Base-by-base conservation (phyloP, 2,797 vertebrate species). In the Steatocranus sp. region DNA sequence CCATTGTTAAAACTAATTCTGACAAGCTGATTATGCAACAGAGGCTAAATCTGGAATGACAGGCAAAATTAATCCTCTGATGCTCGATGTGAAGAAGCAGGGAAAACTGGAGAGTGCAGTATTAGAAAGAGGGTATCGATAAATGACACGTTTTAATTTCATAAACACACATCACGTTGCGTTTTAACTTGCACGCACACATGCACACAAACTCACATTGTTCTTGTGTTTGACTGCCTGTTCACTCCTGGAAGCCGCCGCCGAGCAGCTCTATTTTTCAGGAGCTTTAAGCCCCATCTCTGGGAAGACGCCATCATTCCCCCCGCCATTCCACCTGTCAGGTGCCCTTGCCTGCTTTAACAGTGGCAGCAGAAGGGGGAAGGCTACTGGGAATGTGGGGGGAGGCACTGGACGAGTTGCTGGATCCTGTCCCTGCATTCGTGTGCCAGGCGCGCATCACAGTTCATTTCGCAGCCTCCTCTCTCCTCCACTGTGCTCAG, bases 321-420 rank as follows among this genome's bases (percentile, higher is more conserved):
- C 84, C 25, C 6, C 20, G 89, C 87, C 88, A 86, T 78, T 93
- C 92, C 94, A 95, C 94, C 95, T 96, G 95, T 93, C 93, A 95
- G 95, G 94, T 95, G 95, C 83, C 91, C 89, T 90, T 90, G 86
- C 91, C 82, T 84, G 79, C 93, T 91, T 91, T 91, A 93, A 91
- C 86, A 58, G 83, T 58, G 83, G 75, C 30, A 15, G 70, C 41
- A 20, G 68, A 83, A 82, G 75, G 85, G 83, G 84, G 12, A 41
- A 80, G 84, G 88, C n/a, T 48, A 50, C 34, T 5, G 36, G 73
- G 43, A 79, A 81, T 34, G 56, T 61, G 17, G 20, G 53, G 82
- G 18, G 9, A 51, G 76, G 30, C 80, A 66, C 73, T 87, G 88
- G 94, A 88, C 85, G 68, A 87, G 84, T 87, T 94, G 91, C 91